Conservation (phyloP, 30 jellyfish, hydroid and myxozoan species). For the Hydra vulgaris region DNA sequence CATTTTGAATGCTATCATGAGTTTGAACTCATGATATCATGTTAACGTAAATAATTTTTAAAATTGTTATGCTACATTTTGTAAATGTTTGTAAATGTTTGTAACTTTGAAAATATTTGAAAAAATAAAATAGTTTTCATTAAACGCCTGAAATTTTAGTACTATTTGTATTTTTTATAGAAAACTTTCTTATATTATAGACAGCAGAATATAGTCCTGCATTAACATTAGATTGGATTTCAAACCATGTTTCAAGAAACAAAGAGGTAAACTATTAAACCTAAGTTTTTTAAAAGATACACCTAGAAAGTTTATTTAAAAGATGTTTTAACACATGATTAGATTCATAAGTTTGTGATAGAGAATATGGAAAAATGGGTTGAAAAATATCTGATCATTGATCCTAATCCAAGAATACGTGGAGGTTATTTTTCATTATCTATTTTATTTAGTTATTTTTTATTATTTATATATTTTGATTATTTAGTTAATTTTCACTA, state of each 20-base stretch:
- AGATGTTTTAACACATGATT: neutral
- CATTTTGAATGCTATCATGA: too few relatives aligned
- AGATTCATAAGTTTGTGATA: slow-evolving; percentile 86
- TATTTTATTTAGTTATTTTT: neutral
- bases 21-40: too few relatives aligned
- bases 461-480: neutral
- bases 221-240: slow-evolving; percentile 84
- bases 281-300: neutral
- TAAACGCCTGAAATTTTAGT: too few relatives aligned
- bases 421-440: slow-evolving; percentile 34
- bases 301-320: neutral
- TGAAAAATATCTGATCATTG: slow-evolving; percentile 64
- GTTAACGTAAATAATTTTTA: too few relatives aligned
- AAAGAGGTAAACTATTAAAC: slow-evolving; percentile 46
- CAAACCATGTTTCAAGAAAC: slow-evolving; percentile 87
- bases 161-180: too few relatives aligned
- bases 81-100: too few relatives aligned
- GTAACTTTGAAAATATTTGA: too few relatives aligned
- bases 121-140: too few relatives aligned
- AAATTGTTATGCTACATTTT: too few relatives aligned
- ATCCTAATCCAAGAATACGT: slow-evolving; percentile 70
- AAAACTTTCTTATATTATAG: slow-evolving; percentile 25
- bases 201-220: slow-evolving; percentile 82
- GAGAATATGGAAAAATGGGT: slow-evolving; percentile 84
- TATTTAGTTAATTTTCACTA: neutral